These are phyloP conservation scores for Netelia inedita DNA, from an alignment of 2,888 invertebrate genomes.

Conservation along the genomic window DNA sequence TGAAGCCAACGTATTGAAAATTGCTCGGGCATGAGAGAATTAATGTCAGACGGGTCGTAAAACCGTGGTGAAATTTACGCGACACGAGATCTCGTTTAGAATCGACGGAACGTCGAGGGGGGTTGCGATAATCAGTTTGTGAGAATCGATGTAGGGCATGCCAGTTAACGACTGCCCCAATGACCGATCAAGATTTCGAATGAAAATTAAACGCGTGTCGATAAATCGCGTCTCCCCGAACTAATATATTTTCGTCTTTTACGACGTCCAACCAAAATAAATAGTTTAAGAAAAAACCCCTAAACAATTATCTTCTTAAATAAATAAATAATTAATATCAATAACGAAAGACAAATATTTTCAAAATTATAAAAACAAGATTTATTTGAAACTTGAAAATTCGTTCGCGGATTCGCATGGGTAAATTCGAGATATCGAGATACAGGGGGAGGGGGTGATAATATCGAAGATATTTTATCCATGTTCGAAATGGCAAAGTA, in stretches of 20 bases:
- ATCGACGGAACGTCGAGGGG: neutral
- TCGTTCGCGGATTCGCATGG: neutral
- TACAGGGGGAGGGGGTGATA: neutral
- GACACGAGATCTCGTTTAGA: neutral
- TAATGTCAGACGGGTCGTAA: too few species aligned
- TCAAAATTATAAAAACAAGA: neutral
- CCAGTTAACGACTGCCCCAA: too few species aligned
- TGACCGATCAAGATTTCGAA: too few species aligned
- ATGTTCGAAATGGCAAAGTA: slow-evolving; percentile 33
- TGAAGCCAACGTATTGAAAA: too few species aligned
- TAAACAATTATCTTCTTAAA: neutral
- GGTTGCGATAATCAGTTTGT: neutral
- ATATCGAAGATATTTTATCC: neutral
- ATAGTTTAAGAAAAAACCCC: too few species aligned
- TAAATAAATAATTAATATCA: neutral
- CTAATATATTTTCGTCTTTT: too few species aligned
- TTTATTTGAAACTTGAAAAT: neutral
- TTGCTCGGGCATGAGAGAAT: too few species aligned
- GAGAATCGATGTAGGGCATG: slow-evolving; percentile 3
- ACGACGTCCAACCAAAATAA: too few species aligned
- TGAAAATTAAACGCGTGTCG: too few species aligned
- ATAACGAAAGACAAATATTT: neutral
- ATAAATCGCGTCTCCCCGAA: too few species aligned
- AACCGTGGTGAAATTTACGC: slow-evolving; percentile 4
- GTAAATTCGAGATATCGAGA: neutral